Conservation (phyloP, 2,888 invertebrate species). For the Machimus atricapillus region DNA sequence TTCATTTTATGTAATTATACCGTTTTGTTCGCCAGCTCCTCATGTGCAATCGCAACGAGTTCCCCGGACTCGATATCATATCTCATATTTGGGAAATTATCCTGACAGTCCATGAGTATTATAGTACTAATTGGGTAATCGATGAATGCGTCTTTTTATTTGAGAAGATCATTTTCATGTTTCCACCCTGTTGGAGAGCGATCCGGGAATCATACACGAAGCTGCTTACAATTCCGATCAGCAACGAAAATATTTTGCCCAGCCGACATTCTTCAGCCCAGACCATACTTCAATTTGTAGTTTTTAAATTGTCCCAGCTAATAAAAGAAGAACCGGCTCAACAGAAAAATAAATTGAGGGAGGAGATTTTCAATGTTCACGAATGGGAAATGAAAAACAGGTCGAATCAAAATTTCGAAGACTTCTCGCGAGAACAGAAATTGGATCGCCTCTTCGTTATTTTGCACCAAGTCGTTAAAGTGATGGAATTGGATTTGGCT, state of each 20-base stretch:
- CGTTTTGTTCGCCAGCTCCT: no score
- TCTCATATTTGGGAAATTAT: no score
- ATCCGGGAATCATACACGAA: conserved; percentile 54
- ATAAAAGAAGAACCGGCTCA: background rate
- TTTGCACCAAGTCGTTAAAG: conserved; percentile 64
- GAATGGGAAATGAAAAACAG: conserved; percentile 55
- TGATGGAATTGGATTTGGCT: conserved; percentile 67
- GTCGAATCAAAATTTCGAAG: conserved; percentile 50
- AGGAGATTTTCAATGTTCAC: conserved; percentile 51
- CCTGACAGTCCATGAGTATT: conserved; percentile 51
- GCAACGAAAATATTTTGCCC: conserved; percentile 47
- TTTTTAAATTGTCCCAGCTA: conserved; percentile 51
- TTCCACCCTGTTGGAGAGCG: conserved; percentile 60
- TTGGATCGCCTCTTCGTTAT: conserved; percentile 65
- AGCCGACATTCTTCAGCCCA: conserved; percentile 48
- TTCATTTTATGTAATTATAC: no score
- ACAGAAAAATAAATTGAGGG: conserved; percentile 15
- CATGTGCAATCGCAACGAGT: no score
- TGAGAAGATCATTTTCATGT: conserved; percentile 54
- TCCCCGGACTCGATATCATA: no score
- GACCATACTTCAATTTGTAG: conserved; percentile 51
- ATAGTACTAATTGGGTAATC: conserved; percentile 47
- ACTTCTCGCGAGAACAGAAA: conserved; percentile 57
- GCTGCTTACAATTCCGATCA: conserved; percentile 51
- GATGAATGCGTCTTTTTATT: conserved; percentile 53